A percentile compares a stretch with the other conserved stretches of the same genome.
phyloP scores from a whole-genome alignment of 2,888 invertebrate genomes.

The Phyllotreta striolata region DNA sequence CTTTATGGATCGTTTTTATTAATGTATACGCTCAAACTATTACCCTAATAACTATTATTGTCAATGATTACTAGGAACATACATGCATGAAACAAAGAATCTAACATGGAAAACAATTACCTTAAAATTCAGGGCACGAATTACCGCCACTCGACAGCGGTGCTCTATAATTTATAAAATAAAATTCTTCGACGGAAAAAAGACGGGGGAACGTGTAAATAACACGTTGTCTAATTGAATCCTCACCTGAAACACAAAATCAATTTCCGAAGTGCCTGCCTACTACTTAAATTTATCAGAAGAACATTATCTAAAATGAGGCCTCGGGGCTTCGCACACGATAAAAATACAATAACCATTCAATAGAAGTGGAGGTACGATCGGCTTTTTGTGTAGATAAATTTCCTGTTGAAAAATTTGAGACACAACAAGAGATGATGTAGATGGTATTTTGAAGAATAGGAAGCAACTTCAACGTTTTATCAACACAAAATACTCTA shows the following conservation, averaged over 20 bases:
- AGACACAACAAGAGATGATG: no score
- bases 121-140: background rate
- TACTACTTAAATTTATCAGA: slow-evolving; percentile 26
- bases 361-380: slow-evolving; percentile 3
- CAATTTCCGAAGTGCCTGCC: slow-evolving; percentile 27
- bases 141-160: background rate
- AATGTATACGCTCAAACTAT: no score
- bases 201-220: slow-evolving; percentile 31
- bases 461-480: no score
- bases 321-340: slow-evolving; percentile 5
- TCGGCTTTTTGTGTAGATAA: no score
- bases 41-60: no score
- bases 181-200: slow-evolving; percentile 15
- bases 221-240: slow-evolving; percentile 36
- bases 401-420: no score
- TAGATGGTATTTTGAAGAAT: no score
- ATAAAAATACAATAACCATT: slow-evolving; percentile 21
- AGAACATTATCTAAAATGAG: slow-evolving; percentile 24
- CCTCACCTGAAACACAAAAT: slow-evolving; percentile 34
- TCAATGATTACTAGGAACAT: no score
- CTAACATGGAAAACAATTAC: no score
- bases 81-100: no score
- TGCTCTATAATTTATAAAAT: slow-evolving; percentile 24
- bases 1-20: no score
- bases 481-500: no score